These are phyloP conservation scores for Phalloptychus januarius DNA, from an alignment of 2,797 vertebrate genomes.

Conservation along the genomic window DNA sequence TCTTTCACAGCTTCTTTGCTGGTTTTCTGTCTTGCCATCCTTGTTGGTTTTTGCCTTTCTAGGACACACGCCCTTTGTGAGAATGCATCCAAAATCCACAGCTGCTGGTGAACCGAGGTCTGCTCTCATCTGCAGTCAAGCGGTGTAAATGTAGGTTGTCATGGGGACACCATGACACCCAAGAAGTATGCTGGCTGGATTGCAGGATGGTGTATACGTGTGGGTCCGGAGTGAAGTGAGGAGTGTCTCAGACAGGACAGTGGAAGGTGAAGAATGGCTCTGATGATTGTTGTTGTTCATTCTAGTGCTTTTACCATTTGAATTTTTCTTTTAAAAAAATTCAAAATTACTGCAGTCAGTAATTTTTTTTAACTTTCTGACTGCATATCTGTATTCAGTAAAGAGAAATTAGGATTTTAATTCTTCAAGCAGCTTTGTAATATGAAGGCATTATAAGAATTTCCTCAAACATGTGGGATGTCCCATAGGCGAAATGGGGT, in stretches of 20 bases:
- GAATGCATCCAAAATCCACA: slow-evolving; percentile 46
- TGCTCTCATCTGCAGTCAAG: slow-evolving; percentile 51
- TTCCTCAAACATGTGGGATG: background rate
- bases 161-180: slow-evolving; percentile 72
- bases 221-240: slow-evolving; percentile 20
- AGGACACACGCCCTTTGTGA: slow-evolving; percentile 38
- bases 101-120: slow-evolving; percentile 62
- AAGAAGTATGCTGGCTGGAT: slow-evolving; percentile 58
- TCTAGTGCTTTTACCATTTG: background rate
- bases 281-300: slow-evolving; percentile 2
- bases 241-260: slow-evolving; percentile 32
- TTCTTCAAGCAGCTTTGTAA: background rate
- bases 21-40: background rate
- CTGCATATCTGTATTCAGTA: background rate
- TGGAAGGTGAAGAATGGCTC: slow-evolving; percentile 27
- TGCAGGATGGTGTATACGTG: slow-evolving; percentile 28
- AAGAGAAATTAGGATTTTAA: background rate
- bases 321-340: background rate
- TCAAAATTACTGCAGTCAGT: too few species aligned
- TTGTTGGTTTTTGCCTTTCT: slow-evolving; percentile 14
- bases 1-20: background rate
- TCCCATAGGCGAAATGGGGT: background rate
- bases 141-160: slow-evolving; percentile 81
- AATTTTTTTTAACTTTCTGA: background rate
- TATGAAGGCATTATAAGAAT: background rate